A percentile compares a stretch with the other conserved stretches of the same genome.
Conservation (phyloP, 2,797 vertebrate genomes). For the Trachurus trachurus region DNA sequence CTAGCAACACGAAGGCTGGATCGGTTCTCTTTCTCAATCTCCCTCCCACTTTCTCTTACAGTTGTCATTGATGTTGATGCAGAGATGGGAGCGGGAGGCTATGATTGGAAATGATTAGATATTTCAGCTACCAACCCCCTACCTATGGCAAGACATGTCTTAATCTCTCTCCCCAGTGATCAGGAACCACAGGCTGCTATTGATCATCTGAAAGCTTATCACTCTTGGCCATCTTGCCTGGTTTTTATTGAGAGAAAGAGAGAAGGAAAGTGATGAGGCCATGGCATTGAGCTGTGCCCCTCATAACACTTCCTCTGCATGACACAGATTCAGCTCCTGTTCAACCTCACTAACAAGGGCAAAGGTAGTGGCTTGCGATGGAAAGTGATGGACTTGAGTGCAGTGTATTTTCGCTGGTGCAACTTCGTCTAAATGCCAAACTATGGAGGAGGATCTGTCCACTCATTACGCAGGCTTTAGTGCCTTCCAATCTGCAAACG, state of each 20-base stretch:
- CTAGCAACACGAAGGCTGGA: background rate
- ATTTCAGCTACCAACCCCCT: slow-evolving; percentile 35
- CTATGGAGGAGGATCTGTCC: slow-evolving; percentile 50
- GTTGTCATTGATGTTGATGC: slow-evolving; percentile 20
- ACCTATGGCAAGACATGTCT: slow-evolving; percentile 52
- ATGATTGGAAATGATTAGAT: slow-evolving; percentile 63
- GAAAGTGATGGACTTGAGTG: slow-evolving; percentile 37
- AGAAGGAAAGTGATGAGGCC: slow-evolving; percentile 22
- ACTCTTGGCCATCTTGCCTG: slow-evolving; percentile 29
- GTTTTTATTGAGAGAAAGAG: slow-evolving; percentile 24
- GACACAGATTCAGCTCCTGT: slow-evolving; percentile 17
- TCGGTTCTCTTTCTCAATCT: slow-evolving; percentile 36
- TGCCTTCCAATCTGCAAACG: slow-evolving; percentile 48
- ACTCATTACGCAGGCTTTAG: slow-evolving; percentile 56
- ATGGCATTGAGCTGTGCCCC: background rate
- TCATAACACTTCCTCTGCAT: slow-evolving; percentile 28
- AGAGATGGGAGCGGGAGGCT: slow-evolving; percentile 13
- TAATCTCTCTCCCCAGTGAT: slow-evolving; percentile 65
- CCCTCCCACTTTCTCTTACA: background rate
- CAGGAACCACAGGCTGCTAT: slow-evolving; percentile 50
- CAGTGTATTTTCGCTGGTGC: slow-evolving; percentile 25
- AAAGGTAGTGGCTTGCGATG: slow-evolving; percentile 33
- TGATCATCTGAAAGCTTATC: slow-evolving; percentile 61
- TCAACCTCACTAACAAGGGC: slow-evolving; percentile 20
- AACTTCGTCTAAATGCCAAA: slow-evolving; percentile 30